phyloP scores from a whole-genome alignment of 2,797 vertebrate species.

The Antennarius maculatus region DNA sequence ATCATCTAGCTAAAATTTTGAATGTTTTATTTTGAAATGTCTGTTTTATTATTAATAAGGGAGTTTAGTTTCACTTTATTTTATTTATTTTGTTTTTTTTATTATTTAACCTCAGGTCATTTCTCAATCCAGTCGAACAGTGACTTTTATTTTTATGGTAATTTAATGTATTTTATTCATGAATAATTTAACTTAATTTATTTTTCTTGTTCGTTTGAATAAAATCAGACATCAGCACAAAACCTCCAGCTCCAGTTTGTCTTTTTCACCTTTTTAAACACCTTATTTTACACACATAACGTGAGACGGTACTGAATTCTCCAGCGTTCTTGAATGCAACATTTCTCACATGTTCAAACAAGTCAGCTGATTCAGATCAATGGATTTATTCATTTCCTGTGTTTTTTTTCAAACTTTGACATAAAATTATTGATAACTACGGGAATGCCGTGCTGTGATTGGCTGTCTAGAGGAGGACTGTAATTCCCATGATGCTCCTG shows the following conservation, averaged over 20 bases:
- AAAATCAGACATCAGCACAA: constrained; percentile 28
- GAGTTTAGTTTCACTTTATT: background rate
- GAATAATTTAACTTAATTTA: constrained; percentile 56
- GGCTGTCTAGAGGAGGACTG: no score
- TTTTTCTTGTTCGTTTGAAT: constrained; percentile 44
- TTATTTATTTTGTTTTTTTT: constrained; percentile 1
- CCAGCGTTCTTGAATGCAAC: no score
- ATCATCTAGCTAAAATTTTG: no score
- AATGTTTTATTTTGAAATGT: background rate
- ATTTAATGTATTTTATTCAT: constrained; percentile 45
- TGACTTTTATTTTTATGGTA: constrained; percentile 37
- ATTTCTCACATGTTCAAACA: no score
- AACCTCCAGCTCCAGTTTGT: background rate
- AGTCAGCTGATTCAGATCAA: no score
- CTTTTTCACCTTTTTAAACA: background rate
- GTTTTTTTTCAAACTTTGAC: no score
- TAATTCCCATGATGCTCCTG: no score
- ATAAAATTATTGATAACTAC: no score
- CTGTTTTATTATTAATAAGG: background rate
- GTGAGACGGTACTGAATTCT: no score
- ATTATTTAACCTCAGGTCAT: constrained; percentile 32
- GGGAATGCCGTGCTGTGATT: no score
- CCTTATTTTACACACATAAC: no score
- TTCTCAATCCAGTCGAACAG: constrained; percentile 15
- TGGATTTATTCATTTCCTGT: no score